Evolutionary conservation across 2,888 invertebrate genomes (phyloP), one percentile per base, ranked within the genome.

Genomic region (Liopterus haemorrhoidalis): DNA sequence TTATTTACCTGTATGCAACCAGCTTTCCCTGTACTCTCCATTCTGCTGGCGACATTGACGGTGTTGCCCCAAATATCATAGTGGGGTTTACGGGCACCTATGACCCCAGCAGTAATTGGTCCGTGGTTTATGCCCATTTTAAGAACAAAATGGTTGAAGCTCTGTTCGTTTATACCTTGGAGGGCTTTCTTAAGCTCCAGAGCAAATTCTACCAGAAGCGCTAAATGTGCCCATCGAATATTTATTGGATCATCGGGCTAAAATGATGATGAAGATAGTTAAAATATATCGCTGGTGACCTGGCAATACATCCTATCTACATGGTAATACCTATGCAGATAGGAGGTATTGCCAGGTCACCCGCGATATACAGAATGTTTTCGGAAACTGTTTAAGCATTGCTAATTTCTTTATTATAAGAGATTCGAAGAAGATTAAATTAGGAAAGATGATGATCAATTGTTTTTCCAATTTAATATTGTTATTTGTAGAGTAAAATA

Each of bases 31-130:
- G 95, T 95, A 62, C 92, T 93, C 66, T 97, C 96, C 96, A 97
- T 97, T 46, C 95, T 74, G 1, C 93, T 93, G 4, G 96, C 94
- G 1, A 97, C 95, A 64, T 97, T 97, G 11, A 95, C 94, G 0
- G 94, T 92, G 64, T 95, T 94, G 2, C 94, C 94, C 92, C 92
- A 93, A 58, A 95, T 94, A 65, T 95, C 94, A 62, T 94, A 95
- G 66, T 94, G 94, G 0, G 94, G 94, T 64, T 94, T 94, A 39
- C 91, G 72, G 0, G 92, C 93, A 9, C 95, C 94, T 57, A 95
- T 94, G 4, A 95, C 94, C 0, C 95, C 95, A 0, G 94, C 94
- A 0, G 91, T 92, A 49, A 94, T 90, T 8, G 94, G 93, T 0
- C 95, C 95, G 65, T 94, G 92, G 73, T 94, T 94, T 52, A 95